Conservation (phyloP, 30 jellyfish, hydroid and myxozoan genomes). For the Mastigias papua region DNA sequence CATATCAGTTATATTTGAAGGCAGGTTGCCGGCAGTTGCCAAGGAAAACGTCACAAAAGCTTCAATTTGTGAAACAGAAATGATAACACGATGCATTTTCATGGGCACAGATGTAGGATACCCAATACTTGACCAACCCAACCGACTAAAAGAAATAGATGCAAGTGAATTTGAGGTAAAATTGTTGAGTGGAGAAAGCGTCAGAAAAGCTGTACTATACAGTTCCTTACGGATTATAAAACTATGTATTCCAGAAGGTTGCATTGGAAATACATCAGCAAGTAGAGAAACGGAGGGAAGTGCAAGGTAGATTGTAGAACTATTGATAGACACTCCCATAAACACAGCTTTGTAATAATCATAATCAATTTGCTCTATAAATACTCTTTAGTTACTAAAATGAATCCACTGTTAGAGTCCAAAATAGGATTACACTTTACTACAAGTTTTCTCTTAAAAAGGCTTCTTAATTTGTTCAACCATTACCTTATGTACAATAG, state of each 20-base stretch:
- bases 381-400: too few species aligned
- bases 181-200: background rate
- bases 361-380: too few species aligned
- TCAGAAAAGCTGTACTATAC: background rate
- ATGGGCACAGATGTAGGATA: background rate
- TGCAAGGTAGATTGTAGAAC: too few species aligned
- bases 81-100: background rate
- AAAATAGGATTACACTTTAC: too few species aligned
- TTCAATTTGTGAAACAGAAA: background rate
- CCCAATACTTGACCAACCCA: background rate
- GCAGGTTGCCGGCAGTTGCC: conserved; percentile 59
- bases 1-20: conserved; percentile 56
- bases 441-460: too few species aligned
- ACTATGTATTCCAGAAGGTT: background rate
- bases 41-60: background rate
- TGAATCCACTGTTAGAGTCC: too few species aligned
- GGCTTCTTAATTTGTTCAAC: too few species aligned
- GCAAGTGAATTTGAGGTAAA: background rate
- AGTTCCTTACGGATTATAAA: background rate
- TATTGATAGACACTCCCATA: too few species aligned
- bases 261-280: background rate
- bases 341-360: too few species aligned
- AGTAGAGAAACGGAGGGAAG: background rate
- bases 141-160: background rate
- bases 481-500: too few species aligned